phyloP scores from a whole-genome alignment of 2,888 invertebrate genomes.

The Cantharis lateralis region DNA sequence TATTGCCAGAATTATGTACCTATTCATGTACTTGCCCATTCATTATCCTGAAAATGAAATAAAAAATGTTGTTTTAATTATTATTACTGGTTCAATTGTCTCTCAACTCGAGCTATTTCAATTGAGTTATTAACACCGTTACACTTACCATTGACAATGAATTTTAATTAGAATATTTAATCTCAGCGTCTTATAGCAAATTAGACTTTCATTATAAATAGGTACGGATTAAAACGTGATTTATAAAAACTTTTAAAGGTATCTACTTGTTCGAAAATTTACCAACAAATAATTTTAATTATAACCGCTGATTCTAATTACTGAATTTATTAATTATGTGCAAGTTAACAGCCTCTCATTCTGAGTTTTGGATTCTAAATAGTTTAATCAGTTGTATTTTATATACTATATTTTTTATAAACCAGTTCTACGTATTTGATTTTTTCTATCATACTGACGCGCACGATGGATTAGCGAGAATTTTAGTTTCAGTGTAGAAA shows the following conservation, averaged over 20 bases:
- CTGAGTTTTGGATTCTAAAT: no score
- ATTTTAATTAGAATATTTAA: background rate
- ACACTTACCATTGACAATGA: background rate
- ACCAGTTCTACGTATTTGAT: no score
- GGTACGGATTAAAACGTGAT: background rate
- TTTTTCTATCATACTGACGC: no score
- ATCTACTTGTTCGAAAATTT: background rate
- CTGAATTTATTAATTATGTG: background rate
- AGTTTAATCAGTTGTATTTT: no score
- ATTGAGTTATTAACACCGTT: background rate
- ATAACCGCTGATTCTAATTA: background rate
- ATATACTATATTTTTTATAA: no score
- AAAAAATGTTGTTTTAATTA: background rate
- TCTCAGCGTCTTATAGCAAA: background rate
- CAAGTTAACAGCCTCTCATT: no score
- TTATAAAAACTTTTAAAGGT: background rate
- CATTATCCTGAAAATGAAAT: background rate
- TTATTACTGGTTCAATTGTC: background rate
- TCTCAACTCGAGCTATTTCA: background rate
- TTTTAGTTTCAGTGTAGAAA: no score
- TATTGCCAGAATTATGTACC: background rate
- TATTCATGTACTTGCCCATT: background rate
- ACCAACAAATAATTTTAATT: background rate
- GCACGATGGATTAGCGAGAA: no score
- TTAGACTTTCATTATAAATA: background rate